Percentiles rank a stretch among this genome's conserved stretches.
These are phyloP conservation scores for Oreamnos americanus DNA, from an alignment of 2,113 vertebrate species.

Conservation along the genomic window DNA sequence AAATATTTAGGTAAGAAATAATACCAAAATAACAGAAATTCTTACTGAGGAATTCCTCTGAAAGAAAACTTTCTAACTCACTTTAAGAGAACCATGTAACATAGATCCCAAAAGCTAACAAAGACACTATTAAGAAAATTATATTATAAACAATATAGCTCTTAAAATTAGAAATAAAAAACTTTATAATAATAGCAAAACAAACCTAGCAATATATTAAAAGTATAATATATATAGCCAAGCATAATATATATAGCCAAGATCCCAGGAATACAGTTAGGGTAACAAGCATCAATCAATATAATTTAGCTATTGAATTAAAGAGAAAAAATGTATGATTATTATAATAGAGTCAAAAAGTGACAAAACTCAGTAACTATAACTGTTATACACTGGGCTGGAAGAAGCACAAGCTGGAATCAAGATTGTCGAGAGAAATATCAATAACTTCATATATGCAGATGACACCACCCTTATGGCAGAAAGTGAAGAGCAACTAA, in stretches of 20 bases:
- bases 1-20: not conserved
- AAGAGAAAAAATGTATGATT: not conserved
- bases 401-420: too few relatives aligned
- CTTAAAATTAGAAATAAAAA: not conserved
- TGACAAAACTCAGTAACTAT: not conserved
- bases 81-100: not conserved
- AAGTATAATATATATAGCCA: not conserved
- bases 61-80: not conserved
- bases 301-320: not conserved
- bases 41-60: not conserved
- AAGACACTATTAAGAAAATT: not conserved
- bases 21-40: not conserved
- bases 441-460: too few relatives aligned
- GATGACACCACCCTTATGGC: too few relatives aligned
- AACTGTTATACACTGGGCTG: not conserved
- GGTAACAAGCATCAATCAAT: not conserved
- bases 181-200: not conserved
- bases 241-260: not conserved
- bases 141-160: not conserved
- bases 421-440: too few relatives aligned
- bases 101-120: not conserved
- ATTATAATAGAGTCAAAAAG: not conserved
- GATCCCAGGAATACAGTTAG: not conserved
- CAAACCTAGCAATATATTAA: not conserved
- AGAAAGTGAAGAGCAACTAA: too few relatives aligned